Evolutionary conservation across 2,888 invertebrate genomes (phyloP).

Genomic region (Chaetoderma sp.): DNA sequence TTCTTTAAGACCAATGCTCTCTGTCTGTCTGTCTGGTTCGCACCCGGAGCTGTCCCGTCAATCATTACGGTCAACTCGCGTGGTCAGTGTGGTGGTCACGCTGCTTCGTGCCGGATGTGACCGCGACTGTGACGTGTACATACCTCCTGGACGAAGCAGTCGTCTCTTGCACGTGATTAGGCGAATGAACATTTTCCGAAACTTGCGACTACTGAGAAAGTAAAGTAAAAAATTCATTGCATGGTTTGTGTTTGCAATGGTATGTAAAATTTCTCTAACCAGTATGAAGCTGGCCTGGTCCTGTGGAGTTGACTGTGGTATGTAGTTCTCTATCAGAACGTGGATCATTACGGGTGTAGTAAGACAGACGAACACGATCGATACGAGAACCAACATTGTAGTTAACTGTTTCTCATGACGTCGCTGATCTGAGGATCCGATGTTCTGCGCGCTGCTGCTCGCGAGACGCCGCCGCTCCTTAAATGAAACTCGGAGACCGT

Average conservation of each 20-base stretch:
- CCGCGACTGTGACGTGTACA: too few species aligned
- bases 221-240: constrained; percentile 4
- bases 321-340: background rate
- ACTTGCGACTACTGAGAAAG: constrained; percentile 2
- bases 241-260: background rate
- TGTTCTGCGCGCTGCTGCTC: background rate
- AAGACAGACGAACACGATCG: background rate
- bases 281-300: background rate
- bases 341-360: background rate
- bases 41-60: too few species aligned
- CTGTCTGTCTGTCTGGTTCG: too few species aligned
- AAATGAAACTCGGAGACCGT: background rate
- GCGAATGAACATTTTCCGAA: background rate
- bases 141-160: too few species aligned
- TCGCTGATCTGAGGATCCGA: too few species aligned
- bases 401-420: constrained; percentile 5
- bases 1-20: too few species aligned
- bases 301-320: background rate
- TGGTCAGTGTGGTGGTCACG: too few species aligned
- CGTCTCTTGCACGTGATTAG: constrained; percentile 2
- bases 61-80: too few species aligned
- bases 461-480: background rate
- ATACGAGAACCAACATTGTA: background rate
- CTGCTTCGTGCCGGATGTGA: too few species aligned
- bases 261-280: background rate